Percentiles rank a stretch among this genome's conserved stretches.
Conservation (phyloP, 1,140 invertebrate species). For the Sweltsa coloradensis region DNA sequence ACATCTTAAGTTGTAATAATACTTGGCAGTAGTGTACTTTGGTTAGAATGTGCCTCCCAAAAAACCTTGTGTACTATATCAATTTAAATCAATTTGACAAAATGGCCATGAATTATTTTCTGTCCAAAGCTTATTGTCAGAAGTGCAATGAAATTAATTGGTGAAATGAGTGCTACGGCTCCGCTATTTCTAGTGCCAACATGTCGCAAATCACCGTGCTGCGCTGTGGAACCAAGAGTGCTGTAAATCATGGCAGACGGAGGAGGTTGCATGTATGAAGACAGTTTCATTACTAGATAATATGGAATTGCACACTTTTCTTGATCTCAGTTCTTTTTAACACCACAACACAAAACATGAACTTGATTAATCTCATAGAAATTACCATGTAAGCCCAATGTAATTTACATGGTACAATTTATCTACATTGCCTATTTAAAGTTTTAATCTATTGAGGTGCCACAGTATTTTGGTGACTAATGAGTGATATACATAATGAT, state of each 20-base stretch:
- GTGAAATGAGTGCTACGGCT: conserved; percentile 11
- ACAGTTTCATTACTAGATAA: conserved; percentile 6
- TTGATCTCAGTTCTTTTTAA: conserved; percentile 36
- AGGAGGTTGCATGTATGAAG: too few relatives aligned
- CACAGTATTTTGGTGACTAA: conserved; percentile 7
- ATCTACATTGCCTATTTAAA: neutral
- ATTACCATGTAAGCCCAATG: neutral
- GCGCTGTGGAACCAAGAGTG: conserved; percentile 9
- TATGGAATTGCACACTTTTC: conserved; percentile 29
- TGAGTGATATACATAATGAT: conserved; percentile 5
- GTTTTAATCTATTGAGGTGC: neutral
- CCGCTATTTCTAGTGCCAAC: conserved; percentile 9
- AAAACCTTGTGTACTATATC: too few relatives aligned
- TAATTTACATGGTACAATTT: conserved; percentile 3
- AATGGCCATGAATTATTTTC: too few relatives aligned
- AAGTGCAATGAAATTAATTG: conserved; percentile 6
- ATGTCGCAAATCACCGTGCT: conserved; percentile 5
- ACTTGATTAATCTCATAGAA: conserved; percentile 16
- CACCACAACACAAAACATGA: conserved; percentile 30
- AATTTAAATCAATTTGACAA: too few relatives aligned
- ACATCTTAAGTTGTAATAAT: too few relatives aligned
- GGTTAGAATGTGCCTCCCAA: too few relatives aligned
- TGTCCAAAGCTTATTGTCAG: conserved; percentile 4
- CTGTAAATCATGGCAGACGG: too few relatives aligned
- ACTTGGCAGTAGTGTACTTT: too few relatives aligned